Conservation (phyloP, 2,888 invertebrate genomes). For the Eristalis tenax region DNA sequence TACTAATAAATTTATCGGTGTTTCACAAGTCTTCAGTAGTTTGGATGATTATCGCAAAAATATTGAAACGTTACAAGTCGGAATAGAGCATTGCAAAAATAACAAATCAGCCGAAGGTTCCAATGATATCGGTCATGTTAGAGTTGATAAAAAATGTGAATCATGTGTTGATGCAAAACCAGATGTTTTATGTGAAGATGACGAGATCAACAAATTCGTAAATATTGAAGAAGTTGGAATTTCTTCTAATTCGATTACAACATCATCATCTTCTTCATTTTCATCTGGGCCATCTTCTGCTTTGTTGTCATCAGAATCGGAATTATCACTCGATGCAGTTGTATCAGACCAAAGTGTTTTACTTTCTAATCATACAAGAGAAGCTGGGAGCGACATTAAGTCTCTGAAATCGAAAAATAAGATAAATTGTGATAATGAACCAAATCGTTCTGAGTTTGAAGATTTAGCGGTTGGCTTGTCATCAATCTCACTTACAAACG, state of each 20-base stretch:
- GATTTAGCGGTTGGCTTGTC: slow-evolving; percentile 79
- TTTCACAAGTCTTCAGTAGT: slow-evolving; percentile 85
- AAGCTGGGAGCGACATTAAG: neutral
- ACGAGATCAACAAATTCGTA: slow-evolving; percentile 77
- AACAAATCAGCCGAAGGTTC: slow-evolving; percentile 15
- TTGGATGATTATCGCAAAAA: slow-evolving; percentile 83
- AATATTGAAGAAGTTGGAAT: slow-evolving; percentile 65
- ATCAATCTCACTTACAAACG: slow-evolving; percentile 78
- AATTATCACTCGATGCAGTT: slow-evolving; percentile 58
- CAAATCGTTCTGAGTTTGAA: slow-evolving; percentile 72
- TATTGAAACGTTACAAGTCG: slow-evolving; percentile 76
- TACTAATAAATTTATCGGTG: slow-evolving; percentile 81
- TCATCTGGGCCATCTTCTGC: slow-evolving; percentile 80
- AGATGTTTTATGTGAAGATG: slow-evolving; percentile 27
- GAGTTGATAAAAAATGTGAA: neutral
- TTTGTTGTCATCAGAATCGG: slow-evolving; percentile 76
- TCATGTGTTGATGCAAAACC: neutral
- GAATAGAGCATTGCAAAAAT: slow-evolving; percentile 23
- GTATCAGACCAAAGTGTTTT: neutral
- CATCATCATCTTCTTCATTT: slow-evolving; percentile 81
- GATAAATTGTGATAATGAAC: slow-evolving; percentile 23
- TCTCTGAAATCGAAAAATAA: neutral
- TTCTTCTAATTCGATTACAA: slow-evolving; percentile 78
- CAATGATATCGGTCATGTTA: slow-evolving; percentile 75
- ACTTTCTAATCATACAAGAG: neutral